Conservation (phyloP, 2,888 invertebrate genomes). For the Nemoura dubitans region DNA sequence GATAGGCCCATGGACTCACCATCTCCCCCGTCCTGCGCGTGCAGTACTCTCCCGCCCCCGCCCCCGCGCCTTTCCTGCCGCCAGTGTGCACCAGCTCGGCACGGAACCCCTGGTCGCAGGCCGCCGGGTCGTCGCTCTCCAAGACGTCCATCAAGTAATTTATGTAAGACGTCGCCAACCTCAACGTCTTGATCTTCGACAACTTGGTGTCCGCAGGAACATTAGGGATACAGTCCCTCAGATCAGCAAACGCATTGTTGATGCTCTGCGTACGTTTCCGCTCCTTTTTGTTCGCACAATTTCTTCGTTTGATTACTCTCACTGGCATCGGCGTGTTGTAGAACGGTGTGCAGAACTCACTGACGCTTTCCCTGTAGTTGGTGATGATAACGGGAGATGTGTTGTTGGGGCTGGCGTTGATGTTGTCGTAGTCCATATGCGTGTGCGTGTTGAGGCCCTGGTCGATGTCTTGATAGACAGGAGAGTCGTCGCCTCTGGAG, state of each 20-base stretch:
- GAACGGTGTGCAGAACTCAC: slow-evolving; percentile 40
- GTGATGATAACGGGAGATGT: slow-evolving; percentile 35
- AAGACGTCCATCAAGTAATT: slow-evolving; percentile 90
- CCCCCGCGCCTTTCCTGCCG: slow-evolving; percentile 53
- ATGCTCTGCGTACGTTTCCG: slow-evolving; percentile 91
- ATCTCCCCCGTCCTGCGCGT: not conserved
- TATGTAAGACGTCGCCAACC: slow-evolving; percentile 92
- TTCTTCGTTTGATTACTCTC: slow-evolving; percentile 78
- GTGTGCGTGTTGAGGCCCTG: slow-evolving; percentile 22
- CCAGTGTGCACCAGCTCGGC: slow-evolving; percentile 77
- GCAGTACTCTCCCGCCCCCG: not conserved
- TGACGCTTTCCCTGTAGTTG: slow-evolving; percentile 20
- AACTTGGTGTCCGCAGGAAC: slow-evolving; percentile 95
- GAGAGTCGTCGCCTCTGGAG: slow-evolving; percentile 44
- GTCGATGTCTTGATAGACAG: slow-evolving; percentile 43
- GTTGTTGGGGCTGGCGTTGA: slow-evolving; percentile 28
- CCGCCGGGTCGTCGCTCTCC: slow-evolving; percentile 82
- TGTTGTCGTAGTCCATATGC: slow-evolving; percentile 36
- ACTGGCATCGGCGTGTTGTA: slow-evolving; percentile 54
- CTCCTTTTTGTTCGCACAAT: slow-evolving; percentile 95
- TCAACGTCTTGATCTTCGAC: slow-evolving; percentile 93
- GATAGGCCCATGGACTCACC: not conserved
- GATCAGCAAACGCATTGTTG: slow-evolving; percentile 92
- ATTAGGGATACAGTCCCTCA: slow-evolving; percentile 94
- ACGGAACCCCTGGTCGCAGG: slow-evolving; percentile 78